Evolutionary conservation across 1,140 invertebrate genomes (phyloP), one percentile per base, ranked within the genome.

Genomic region (Leptonema lineaticorne): DNA sequence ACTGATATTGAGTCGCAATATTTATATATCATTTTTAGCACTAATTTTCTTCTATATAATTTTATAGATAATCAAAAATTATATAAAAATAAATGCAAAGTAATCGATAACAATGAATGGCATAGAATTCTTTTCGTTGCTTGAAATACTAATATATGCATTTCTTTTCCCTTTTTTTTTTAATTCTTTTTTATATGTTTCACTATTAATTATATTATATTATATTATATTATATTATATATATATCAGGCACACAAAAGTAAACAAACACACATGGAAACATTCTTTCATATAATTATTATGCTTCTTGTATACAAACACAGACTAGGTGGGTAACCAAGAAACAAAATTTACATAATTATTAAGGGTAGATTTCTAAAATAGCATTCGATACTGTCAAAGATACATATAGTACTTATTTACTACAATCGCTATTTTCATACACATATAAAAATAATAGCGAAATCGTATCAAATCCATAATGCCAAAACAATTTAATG

Each of bases 321-420:
- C n/a, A 50, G 46, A 50, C 46, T 50, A 50, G 46, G 46, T 50
- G 20, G 46, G 46, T 50, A 50, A 50, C 8, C 46, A 20, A 50
- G 20, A 50, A 50, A 50, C 3, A 20, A 24, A 24, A 5, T 50
- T 4, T 4, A 20, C 5, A 33, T 33, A 33, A 33, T 33, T 33
- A 33, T 6, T 33, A 11, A n/a, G n/a, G n/a, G n/a, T n/a, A n/a
- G n/a, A n/a, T n/a, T n/a, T n/a, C n/a, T n/a, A n/a, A n/a, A n/a
- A n/a, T n/a, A n/a, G n/a, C n/a, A n/a, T n/a, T n/a, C n/a, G n/a
- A n/a, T n/a, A n/a, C n/a, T n/a, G n/a, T n/a, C n/a, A n/a, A n/a
- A n/a, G n/a, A n/a, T n/a, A n/a, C n/a, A n/a, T n/a, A n/a, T n/a
- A n/a, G n/a, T n/a, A n/a, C n/a, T n/a, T n/a, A n/a, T n/a, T n/a